A percentile compares a stretch with the other conserved stretches of the same genome.
These are phyloP conservation scores for Hormaphis cornu DNA, from an alignment of 1,140 invertebrate genomes.

Conservation along the genomic window DNA sequence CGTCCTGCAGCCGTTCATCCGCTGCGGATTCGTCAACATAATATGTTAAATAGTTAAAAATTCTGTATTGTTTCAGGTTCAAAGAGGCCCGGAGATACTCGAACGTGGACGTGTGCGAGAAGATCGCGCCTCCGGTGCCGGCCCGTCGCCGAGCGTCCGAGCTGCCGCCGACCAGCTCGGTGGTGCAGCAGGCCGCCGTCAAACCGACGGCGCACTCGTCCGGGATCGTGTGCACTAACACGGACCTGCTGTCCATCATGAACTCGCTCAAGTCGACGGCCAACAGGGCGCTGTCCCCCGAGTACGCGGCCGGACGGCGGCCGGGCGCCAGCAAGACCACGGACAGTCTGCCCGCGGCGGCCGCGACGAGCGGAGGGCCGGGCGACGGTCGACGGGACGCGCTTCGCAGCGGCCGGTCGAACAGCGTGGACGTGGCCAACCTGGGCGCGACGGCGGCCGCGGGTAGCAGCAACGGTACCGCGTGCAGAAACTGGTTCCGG, in stretches of 20 bases:
- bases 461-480: conserved; percentile 34
- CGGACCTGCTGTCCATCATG: conserved; percentile 65
- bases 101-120: conserved; percentile 34
- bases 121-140: conserved; percentile 43
- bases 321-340: conserved; percentile 37
- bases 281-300: conserved; percentile 38
- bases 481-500: conserved; percentile 3
- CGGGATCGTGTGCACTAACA: conserved; percentile 67
- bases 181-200: conserved; percentile 13
- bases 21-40: no score
- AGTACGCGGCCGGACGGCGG: conserved; percentile 37
- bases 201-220: not conserved
- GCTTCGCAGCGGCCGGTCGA: conserved; percentile 58
- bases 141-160: conserved; percentile 36
- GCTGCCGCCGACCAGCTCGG: conserved; percentile 21
- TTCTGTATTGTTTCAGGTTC: conserved; percentile 1
- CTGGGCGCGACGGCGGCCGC: conserved; percentile 48
- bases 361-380: conserved; percentile 48
- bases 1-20: no score
- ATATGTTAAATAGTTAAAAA: no score
- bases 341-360: conserved; percentile 33
- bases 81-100: conserved; percentile 36
- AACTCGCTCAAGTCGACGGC: conserved; percentile 59
- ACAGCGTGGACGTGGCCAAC: conserved; percentile 70
- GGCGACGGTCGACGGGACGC: conserved; percentile 46